These are phyloP conservation scores for Mycteria americana DNA, from an alignment of 2,797 vertebrate species.

Conservation along the genomic window DNA sequence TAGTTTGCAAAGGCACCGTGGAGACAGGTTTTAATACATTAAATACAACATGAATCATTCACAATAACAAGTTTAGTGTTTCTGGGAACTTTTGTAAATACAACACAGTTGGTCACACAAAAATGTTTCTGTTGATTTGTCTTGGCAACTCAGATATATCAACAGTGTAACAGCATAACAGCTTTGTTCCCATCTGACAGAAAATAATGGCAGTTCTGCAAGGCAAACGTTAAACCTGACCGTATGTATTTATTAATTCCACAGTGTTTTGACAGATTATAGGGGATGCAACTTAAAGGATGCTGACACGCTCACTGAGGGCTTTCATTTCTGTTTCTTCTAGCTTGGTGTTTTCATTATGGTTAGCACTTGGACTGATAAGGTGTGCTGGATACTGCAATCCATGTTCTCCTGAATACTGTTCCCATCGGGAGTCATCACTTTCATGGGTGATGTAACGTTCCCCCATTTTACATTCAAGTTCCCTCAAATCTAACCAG, in stretches of 20 bases:
- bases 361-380: constrained; percentile 68
- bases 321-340: constrained; percentile 89
- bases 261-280: constrained; percentile 84
- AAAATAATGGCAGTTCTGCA: constrained; percentile 84
- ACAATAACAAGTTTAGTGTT: constrained; percentile 82
- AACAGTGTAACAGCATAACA: constrained; percentile 83
- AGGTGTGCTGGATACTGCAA: constrained; percentile 87
- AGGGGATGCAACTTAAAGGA: constrained; percentile 84
- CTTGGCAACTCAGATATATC: constrained; percentile 81
- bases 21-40: constrained; percentile 81
- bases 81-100: constrained; percentile 82
- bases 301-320: constrained; percentile 95
- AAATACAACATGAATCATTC: constrained; percentile 79
- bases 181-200: constrained; percentile 83
- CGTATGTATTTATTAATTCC: constrained; percentile 83
- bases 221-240: constrained; percentile 84
- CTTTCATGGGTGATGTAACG: constrained; percentile 98
- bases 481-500: constrained; percentile 92
- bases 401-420: constrained; percentile 87
- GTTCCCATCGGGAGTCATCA: constrained; percentile 92
- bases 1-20: constrained; percentile 79
- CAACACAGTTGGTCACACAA: constrained; percentile 82
- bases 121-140: constrained; percentile 84
- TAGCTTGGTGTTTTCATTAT: constrained; percentile 75
- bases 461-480: constrained; percentile 90